phyloP scores from a whole-genome alignment of 2,113 vertebrate species.

The Python bivittatus region DNA sequence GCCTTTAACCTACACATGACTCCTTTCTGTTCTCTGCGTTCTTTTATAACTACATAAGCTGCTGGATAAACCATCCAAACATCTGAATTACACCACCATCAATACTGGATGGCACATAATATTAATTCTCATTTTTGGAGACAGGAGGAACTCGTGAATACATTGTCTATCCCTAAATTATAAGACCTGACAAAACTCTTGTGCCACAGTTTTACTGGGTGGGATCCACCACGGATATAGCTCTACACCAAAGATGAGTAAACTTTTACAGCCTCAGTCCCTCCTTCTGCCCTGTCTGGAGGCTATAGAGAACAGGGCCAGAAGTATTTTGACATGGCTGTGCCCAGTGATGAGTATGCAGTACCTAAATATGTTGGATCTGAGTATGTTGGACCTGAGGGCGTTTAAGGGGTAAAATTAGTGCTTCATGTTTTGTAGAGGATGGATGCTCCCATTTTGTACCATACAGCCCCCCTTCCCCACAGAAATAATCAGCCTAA shows the following conservation, averaged over 20 bases:
- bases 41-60: background rate
- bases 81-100: background rate
- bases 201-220: background rate
- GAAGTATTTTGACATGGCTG: background rate
- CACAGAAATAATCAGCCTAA: background rate
- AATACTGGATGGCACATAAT: background rate
- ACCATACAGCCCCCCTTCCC: background rate
- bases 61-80: background rate
- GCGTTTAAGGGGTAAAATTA: background rate
- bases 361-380: background rate
- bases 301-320: background rate
- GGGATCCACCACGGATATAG: background rate
- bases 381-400: background rate
- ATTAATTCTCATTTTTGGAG: background rate
- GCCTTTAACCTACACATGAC: background rate
- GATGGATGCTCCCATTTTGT: background rate
- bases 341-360: background rate
- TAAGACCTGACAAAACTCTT: background rate
- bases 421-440: background rate
- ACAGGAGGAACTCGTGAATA: background rate
- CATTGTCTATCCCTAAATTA: background rate
- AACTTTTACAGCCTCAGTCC: background rate
- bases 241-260: background rate
- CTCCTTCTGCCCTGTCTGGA: background rate
- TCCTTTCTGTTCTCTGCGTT: background rate